These are phyloP conservation scores for Rutpela maculata DNA, from an alignment of 2,888 invertebrate genomes.

Conservation along the genomic window DNA sequence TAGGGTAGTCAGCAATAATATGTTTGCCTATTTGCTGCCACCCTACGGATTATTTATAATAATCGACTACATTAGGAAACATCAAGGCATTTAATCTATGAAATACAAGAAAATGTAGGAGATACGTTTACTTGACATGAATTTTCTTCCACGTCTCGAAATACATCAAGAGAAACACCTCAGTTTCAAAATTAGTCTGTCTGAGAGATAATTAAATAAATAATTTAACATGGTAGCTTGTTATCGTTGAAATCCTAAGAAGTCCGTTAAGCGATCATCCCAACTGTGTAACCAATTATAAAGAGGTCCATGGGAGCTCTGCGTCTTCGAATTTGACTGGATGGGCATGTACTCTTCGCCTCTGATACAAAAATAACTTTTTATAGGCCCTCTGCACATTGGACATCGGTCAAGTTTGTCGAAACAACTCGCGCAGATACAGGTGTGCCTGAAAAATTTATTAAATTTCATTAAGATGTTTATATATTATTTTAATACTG, in stretches of 20 bases:
- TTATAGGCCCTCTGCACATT: conserved; percentile 89
- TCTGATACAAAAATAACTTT: conserved; percentile 89
- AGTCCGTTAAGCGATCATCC: conserved; percentile 84
- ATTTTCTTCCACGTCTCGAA: neutral
- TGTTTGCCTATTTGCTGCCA: neutral
- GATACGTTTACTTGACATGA: neutral
- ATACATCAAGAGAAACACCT: neutral
- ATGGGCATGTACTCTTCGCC: conserved; percentile 84
- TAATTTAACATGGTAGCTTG: conserved; percentile 13
- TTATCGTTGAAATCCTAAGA: conserved; percentile 81
- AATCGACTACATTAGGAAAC: conserved; percentile 7
- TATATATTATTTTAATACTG: too few relatives aligned
- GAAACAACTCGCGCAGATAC: conserved; percentile 88
- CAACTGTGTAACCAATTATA: conserved; percentile 78
- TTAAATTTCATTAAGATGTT: neutral
- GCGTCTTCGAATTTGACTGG: conserved; percentile 71
- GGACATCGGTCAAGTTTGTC: conserved; percentile 89
- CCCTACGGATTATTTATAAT: neutral
- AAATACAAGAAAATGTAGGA: neutral
- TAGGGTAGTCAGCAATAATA: neutral
- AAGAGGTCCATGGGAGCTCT: conserved; percentile 70
- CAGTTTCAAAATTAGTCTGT: conserved; percentile 15
- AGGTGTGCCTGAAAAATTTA: conserved; percentile 81
- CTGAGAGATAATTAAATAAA: conserved; percentile 23
- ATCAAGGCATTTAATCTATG: conserved; percentile 19